Percentiles rank a stretch among this genome's conserved stretches.
These are phyloP conservation scores for Pristionchus arcanus DNA, from an alignment of 2,888 invertebrate species.

Conservation along the genomic window DNA sequence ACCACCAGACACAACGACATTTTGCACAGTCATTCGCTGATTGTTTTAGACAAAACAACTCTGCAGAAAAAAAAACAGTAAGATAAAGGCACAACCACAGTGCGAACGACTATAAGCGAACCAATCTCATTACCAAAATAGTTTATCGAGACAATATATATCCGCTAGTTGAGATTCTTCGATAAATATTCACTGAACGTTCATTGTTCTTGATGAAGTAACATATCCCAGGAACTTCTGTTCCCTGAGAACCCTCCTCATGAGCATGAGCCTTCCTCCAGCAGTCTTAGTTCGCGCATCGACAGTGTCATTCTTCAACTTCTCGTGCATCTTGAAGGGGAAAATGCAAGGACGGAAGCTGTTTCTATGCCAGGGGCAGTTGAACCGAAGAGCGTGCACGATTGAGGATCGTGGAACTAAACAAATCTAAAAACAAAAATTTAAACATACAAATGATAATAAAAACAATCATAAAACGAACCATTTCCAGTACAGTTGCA, in stretches of 20 bases:
- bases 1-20: neutral
- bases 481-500: no score
- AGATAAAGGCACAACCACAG: neutral
- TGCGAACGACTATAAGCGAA: neutral
- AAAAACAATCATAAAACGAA: neutral
- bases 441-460: no score
- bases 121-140: neutral
- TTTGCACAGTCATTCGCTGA: no score
- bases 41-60: neutral
- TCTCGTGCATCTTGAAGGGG: constrained; percentile 74
- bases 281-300: constrained; percentile 69
- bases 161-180: neutral
- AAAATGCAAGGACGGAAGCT: constrained; percentile 75
- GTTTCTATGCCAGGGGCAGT: constrained; percentile 76
- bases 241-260: constrained; percentile 74
- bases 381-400: constrained; percentile 67
- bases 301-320: constrained; percentile 70
- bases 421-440: neutral
- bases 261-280: constrained; percentile 74
- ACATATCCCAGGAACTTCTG: constrained; percentile 74
- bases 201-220: constrained; percentile 61
- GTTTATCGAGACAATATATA: neutral
- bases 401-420: constrained; percentile 6
- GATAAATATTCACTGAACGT: neutral
- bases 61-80: neutral